Evolutionary conservation across 1,140 invertebrate species (phyloP).

Genomic region (Trachymyrmex cornetzi): DNA sequence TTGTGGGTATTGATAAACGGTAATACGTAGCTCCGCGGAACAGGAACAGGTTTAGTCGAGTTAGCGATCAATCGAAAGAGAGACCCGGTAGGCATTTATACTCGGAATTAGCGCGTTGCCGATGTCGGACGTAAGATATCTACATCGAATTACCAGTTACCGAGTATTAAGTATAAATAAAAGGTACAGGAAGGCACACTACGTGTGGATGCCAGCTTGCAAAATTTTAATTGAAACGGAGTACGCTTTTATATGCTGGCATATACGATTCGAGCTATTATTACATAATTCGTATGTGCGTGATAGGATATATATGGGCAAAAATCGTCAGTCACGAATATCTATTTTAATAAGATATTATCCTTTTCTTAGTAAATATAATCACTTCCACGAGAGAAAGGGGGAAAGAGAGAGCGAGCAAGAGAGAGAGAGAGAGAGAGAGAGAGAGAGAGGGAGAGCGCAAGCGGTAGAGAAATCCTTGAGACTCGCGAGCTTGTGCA

Average conservation of each 20-base stretch:
- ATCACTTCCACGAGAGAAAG: slow-evolving; percentile 10
- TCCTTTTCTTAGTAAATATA: slow-evolving; percentile 6
- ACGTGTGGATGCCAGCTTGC: neutral
- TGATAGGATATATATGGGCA: slow-evolving; percentile 4
- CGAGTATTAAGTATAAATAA: slow-evolving; percentile 45
- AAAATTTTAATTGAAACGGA: slow-evolving; percentile 33
- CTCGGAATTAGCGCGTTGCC: slow-evolving; percentile 39
- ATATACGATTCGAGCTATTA: slow-evolving; percentile 20
- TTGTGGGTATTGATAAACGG: slow-evolving; percentile 32
- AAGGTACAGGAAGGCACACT: neutral
- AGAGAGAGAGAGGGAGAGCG: neutral
- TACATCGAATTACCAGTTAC: slow-evolving; percentile 31
- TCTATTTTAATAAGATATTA: slow-evolving; percentile 44
- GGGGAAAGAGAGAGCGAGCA: no score
- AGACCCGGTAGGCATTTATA: neutral
- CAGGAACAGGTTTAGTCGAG: slow-evolving; percentile 41
- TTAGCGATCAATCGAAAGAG: slow-evolving; percentile 35
- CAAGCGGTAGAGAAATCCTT: neutral
- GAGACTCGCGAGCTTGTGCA: neutral
- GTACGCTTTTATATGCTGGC: neutral
- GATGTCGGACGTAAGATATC: slow-evolving; percentile 25
- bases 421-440: neutral
- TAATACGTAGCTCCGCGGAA: slow-evolving; percentile 45
- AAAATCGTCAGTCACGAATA: slow-evolving; percentile 25
- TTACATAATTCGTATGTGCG: slow-evolving; percentile 34